A percentile compares a stretch with the other conserved stretches of the same genome.
These are phyloP conservation scores for Pelodiscus sinensis DNA, from an alignment of 2,113 vertebrate species.

Conservation along the genomic window DNA sequence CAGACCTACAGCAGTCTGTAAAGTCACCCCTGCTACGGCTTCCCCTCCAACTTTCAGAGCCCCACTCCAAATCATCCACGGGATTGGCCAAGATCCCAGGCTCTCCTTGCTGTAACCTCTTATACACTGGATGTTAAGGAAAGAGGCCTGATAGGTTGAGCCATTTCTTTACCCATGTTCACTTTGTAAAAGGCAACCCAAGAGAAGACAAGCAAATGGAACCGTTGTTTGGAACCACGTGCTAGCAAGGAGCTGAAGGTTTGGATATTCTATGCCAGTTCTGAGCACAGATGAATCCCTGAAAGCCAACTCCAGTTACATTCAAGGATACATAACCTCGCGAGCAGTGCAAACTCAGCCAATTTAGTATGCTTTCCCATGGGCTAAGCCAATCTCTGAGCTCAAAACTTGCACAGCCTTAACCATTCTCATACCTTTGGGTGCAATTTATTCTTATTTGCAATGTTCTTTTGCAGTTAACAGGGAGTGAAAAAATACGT, in stretches of 20 bases:
- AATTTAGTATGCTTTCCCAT: background rate
- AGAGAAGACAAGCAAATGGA: rapidly evolving
- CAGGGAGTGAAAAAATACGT: rapidly evolving
- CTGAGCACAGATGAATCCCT: rapidly evolving
- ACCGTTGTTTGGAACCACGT: background rate
- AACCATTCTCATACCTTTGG: rapidly evolving
- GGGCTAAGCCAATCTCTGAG: rapidly evolving
- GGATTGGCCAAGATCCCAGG: rapidly evolving
- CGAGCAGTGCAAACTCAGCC: background rate
- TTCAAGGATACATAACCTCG: rapidly evolving
- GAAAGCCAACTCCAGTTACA: background rate
- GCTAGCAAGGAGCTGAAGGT: background rate
- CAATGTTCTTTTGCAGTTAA: background rate
- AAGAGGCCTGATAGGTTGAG: rapidly evolving
- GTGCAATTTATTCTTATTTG: rapidly evolving
- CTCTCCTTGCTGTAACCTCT: background rate
- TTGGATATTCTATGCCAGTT: background rate
- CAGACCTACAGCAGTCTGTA: background rate
- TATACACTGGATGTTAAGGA: rapidly evolving
- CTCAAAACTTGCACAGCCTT: rapidly evolving
- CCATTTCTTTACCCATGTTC: background rate
- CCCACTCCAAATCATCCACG: rapidly evolving
- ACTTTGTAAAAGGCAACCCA: rapidly evolving
- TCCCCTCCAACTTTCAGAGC: rapidly evolving
- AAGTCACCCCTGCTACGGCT: rapidly evolving